Evolutionary conservation across 1,140 invertebrate species (phyloP), one percentile per base, ranked within the genome.

Genomic region (Sycobia sp.): DNA sequence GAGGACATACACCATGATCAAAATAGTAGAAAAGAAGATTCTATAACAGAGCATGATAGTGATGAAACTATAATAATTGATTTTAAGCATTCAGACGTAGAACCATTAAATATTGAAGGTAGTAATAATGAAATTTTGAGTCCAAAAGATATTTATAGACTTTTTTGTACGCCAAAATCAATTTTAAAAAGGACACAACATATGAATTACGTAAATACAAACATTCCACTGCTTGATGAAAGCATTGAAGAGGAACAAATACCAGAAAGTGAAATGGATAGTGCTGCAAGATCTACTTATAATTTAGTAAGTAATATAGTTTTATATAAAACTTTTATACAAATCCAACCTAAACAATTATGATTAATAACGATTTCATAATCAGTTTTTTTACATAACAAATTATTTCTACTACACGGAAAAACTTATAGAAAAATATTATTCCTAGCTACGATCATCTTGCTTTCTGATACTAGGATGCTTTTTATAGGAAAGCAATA

Each of bases 151-250:
- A 75, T 79, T 67, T 74, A 76, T 58, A 69, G 62, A 50, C 47
- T 73, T 38, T 69, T 71, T 51, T 59, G 32, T 5, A 66, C 60
- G 38, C 73, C 74, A 4, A 77, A 76, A 50, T 77, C 76, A 7
- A 79, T 78, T 47, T 68, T 78, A 2, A 79, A 77, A 57, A 72
- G 67, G 66, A 69, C 72, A 7, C 43, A 56, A 3, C 65, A 74
- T 14, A 58, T 1, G 25, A 18, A 65, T 22, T 27, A 57, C 36
- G 16, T 41, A 3, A 62, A 59, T 38, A 46, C 66, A 41, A 50
- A 20, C 59, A 11, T 23, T 32, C n/a, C 43, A 25, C 18, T 55
- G n/a, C 18, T 32, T 11, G 49, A 71, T n/a, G 43, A 62, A 13
- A 67, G 49, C 39, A 63, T 62, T 25, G 69, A 73, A n/a, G 50